Evolutionary conservation across 2,888 invertebrate genomes (phyloP), one percentile per base, ranked within the genome.

Genomic region (Endotricha flammealis): DNA sequence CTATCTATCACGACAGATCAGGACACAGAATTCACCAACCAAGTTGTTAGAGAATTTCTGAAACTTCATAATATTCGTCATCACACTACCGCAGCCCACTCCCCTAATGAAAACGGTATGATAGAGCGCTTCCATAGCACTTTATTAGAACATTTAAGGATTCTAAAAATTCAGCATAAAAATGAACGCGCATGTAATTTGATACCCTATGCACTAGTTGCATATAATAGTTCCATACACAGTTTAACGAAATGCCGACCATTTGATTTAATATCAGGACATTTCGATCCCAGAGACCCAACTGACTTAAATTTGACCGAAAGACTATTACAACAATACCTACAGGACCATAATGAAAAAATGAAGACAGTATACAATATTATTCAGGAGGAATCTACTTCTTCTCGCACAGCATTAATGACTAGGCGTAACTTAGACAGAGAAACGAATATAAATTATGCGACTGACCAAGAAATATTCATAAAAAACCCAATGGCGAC

Each of bases 21-120:
- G 6, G 53, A 48, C 1, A 29, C 48, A 1, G 52, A 54, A 33
- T 54, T 51, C n/a, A 48, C 48, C 0, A 53, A 55, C 25, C 45
- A 45, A 23, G 1, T 51, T 10, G 42, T 54, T 11, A 9, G 5
- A 1, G 50, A 52, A 22, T 52, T 52, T 27, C 6, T 24, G 0
- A 22, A 32, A 2, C 0, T 42, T 0, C 47, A 51, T 31, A 50
- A 48, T 12, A 44, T 53, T 0, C 27, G 37, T 2, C 50, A 50
- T 20, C 47, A 53, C 39, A 46, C 31, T 8, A 39, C 12, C 2
- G 8, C 29, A 8, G 32, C 50, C 0, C 42, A 50, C 12, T 4
- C 42, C 0, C 49, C 48, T 0, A 49, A 50, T n/a, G 50, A 49
- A n/a, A 29, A 13, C 11, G 46, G 44, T 4, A 46, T 31, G 3